Evolutionary conservation across 2,888 invertebrate species (phyloP), one percentile per base, ranked within the genome.

Genomic region (Limnephilus marmoratus): DNA sequence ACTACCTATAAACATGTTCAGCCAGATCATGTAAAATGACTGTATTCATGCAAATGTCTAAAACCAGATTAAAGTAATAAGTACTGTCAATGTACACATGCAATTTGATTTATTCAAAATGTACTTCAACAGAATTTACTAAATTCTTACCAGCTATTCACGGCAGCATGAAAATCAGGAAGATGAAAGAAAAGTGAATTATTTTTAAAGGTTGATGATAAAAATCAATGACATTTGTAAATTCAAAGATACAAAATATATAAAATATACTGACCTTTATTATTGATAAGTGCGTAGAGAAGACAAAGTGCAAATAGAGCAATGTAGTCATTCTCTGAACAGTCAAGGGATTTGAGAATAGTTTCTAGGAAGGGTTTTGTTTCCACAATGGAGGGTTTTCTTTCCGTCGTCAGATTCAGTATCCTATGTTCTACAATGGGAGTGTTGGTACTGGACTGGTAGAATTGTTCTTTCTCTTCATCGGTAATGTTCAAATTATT

Each of bases 321-420:
- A 86, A 98, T 97, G 95, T 99, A 99, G 96, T 99, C 99, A 95
- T 99, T 99, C 94, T 99, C 99, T 18, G 96, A 96, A 95, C 99
- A 98, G 94, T 98, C 98, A 94, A 99, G 96, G 0, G 99, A 98
- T 94, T 98, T 97, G 93, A 99, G 96, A 89, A 99, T 97, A 9
- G 98, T 98, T 95, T 99, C 98, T 94, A 99, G 96, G 95, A 99
- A 99, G 0, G 99, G 98, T 94, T 97, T 97, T 94, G 96, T 97
- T 37, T 96, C 96, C 87, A 97, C 95, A 82, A 96, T 96, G 92
- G 94, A 95, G n/a, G 94, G 95, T 93, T 96, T 95, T 91, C 93
- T 95, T 80, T 96, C 96, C 12, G 24, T 81, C 31, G 85, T 90
- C 15, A 68, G 45, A 24, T 68, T 86, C 45, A 93, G 82, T 4